Base-by-base conservation (phyloP, 2,797 vertebrate species). In the Caiman crocodilus region DNA sequence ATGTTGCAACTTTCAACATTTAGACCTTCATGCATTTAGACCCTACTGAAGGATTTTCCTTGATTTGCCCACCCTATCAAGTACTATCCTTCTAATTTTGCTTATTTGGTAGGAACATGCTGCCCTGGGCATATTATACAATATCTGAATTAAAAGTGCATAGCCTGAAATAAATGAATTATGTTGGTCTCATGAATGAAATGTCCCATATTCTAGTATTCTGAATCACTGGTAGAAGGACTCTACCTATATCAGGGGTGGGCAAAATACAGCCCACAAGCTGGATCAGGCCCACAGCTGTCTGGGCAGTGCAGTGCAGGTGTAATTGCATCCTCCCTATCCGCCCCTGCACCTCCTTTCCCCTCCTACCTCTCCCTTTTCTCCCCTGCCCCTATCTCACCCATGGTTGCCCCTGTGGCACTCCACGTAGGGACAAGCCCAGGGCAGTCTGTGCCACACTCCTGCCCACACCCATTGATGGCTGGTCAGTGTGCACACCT, bases 91-190 rank as follows among this genome's bases (percentile, higher is more conserved):
- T 20, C n/a, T 14, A 30, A 58, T n/a, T 63, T 12, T 14, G 1
- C 2, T 85, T 0, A 76, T 76, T 88, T 23, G 6, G 28, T 82
- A 82, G 13, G 57, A 23, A 30, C 25, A 23, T 77, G 57, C 14
- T 35, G 35, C 8, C 2, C 59, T 83, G 79, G 90, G 71, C 3
- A 21, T 10, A 85, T 0, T 76, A 18, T 14, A 78, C 5, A 30
- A 1, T 20, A 50, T 90, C 82, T 67, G 5, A 56, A 69, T 6
- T 82, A 56, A 9, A 58, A 91, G 76, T 9, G 76, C 3, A 59
- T 23, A 26, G n/a, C 16, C 17, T 55, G 26, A 92, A 86, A 85
- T 21, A 94, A 82, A 88, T 15, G 23, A 89, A 78, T 77, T 17
- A 17, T 55, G 86, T 61, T 21, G 82, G 63, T 15, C 21, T 58